These are phyloP conservation scores for Drosophila parthenogenetica DNA, from an alignment of 2,888 invertebrate species.

Conservation along the genomic window DNA sequence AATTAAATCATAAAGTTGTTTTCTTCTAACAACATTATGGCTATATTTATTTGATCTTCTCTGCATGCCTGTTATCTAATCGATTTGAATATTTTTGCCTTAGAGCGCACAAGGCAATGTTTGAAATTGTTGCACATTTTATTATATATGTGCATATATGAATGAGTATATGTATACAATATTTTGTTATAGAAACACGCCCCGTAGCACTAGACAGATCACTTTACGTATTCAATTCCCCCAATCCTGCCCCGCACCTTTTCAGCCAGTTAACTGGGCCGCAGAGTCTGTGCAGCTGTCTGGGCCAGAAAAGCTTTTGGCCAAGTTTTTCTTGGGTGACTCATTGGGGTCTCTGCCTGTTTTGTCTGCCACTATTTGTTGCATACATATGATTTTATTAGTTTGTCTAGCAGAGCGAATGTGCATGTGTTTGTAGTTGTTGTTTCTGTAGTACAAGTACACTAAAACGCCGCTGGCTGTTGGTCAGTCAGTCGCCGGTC, in stretches of 20 bases:
- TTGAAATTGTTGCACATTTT: slow-evolving; percentile 50
- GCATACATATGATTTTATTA: slow-evolving; percentile 83
- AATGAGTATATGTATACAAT: slow-evolving; percentile 12
- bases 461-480: slow-evolving; percentile 75
- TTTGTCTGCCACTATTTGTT: slow-evolving; percentile 66
- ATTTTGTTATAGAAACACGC: slow-evolving; percentile 52
- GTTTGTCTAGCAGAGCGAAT: slow-evolving; percentile 36
- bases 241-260: neutral
- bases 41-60: slow-evolving; percentile 21
- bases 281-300: slow-evolving; percentile 75
- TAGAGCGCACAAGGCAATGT: slow-evolving; percentile 66
- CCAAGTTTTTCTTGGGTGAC: slow-evolving; percentile 46
- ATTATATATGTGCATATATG: neutral
- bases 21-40: too few relatives aligned
- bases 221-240: slow-evolving; percentile 17
- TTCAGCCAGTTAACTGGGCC: slow-evolving; percentile 48
- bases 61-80: slow-evolving; percentile 62
- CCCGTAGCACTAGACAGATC: slow-evolving; percentile 72
- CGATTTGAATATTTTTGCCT: slow-evolving; percentile 60
- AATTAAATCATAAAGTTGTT: neutral
- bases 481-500: slow-evolving; percentile 60
- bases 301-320: slow-evolving; percentile 56
- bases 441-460: slow-evolving; percentile 49
- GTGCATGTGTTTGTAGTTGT: slow-evolving; percentile 33
- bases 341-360: slow-evolving; percentile 66